Base-by-base conservation (phyloP, 2,797 vertebrate species). In the Eulemur rubriventer region DNA sequence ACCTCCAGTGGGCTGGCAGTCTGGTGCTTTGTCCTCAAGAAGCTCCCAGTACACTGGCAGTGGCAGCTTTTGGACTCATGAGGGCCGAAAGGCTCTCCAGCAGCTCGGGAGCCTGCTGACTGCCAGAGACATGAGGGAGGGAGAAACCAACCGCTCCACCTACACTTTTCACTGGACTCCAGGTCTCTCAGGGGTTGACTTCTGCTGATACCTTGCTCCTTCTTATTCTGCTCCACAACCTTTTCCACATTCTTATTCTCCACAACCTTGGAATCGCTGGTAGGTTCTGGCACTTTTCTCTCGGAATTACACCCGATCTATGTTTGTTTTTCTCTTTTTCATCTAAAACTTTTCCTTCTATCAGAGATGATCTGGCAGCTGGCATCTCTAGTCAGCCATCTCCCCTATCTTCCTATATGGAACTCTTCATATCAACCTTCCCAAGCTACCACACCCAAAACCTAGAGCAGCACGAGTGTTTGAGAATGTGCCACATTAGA, bases 351-450 rank as follows among this genome's bases (percentile, higher is more conserved):
- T 63, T 63, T 63, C 16, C 33, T 65, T 65, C 33, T 20, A 18
- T 35, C 33, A 18, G 63, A 63, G 61, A 65, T 9, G 33, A 20
- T 18, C 33, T 65, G 63, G 33, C 33, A n/a, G 63, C 63, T 65
- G 63, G 33, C n/a, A 16, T 18, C 63, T n/a, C 63, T 35, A 4
- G 63, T n/a, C 63, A 63, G 61, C 33, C 33, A n/a, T 65, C 8
- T n/a, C 61, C 63, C 63, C n/a, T 8, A n/a, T n/a, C 63, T 20
- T 33, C 90, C 97, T 95, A 80, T 65, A 28, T 30, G 95, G 92
- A 75, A 92, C 94, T 69, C 96, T 93, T 97, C 96, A 96, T 55
- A 75, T 6, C 0, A 0, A 59, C 65, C 11, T 91, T 98, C 96
- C 92, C 84, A 57, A 95, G 61, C 65, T 16, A 78, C 50, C 97